Conservation (phyloP, 2,113 vertebrate species). For the Furnarius figulus region DNA sequence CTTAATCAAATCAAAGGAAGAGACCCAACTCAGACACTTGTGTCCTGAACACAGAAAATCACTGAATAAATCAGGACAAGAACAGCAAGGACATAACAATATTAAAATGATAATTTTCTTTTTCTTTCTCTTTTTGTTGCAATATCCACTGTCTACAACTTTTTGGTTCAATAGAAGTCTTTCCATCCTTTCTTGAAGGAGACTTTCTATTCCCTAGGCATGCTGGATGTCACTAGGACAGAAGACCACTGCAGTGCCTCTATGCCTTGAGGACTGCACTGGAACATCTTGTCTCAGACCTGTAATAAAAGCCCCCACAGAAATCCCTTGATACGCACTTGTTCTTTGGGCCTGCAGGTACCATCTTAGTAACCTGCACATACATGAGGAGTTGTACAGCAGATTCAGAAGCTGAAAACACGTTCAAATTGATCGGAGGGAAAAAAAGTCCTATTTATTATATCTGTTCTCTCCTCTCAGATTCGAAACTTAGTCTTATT, state of each 20-base stretch:
- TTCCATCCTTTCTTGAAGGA: accelerated
- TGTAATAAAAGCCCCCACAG: neutral
- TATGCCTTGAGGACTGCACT: accelerated
- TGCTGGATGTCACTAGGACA: neutral
- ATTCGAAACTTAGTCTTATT: constrained; percentile 24
- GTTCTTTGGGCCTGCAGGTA: neutral
- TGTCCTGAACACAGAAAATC: neutral
- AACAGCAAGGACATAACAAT: neutral
- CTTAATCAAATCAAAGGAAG: neutral
- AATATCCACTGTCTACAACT: neutral
- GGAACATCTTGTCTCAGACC: neutral
- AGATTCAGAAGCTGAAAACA: neutral
- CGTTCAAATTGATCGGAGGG: accelerated
- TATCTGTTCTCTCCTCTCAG: neutral
- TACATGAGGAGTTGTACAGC: neutral
- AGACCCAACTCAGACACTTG: neutral
- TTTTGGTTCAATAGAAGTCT: neutral
- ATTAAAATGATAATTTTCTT: accelerated
- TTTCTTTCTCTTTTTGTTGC: neutral
- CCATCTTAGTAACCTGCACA: accelerated
- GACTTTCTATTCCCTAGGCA: neutral
- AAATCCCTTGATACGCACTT: neutral
- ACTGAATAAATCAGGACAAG: neutral
- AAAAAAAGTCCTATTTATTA: neutral
- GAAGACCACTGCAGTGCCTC: neutral